A percentile compares a stretch with the other conserved stretches of the same genome.
These are phyloP conservation scores for Caenorhabditis becei DNA, from an alignment of 2,888 invertebrate genomes.

Conservation along the genomic window DNA sequence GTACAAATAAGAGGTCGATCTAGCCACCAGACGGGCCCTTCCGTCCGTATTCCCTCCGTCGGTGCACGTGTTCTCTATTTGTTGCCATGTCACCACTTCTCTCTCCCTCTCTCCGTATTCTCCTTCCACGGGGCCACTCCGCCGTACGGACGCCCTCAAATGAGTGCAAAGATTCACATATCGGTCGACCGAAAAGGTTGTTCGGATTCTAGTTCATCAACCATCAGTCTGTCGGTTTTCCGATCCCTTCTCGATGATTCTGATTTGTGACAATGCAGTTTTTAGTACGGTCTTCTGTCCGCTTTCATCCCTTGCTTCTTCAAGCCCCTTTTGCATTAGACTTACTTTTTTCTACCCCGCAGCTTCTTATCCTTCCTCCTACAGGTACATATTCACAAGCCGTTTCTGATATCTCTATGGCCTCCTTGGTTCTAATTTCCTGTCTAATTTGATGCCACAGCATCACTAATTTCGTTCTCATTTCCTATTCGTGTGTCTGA, in stretches of 20 bases:
- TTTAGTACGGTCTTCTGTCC: neutral
- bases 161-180: slow-evolving; percentile 2
- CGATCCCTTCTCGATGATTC: neutral
- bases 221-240: neutral
- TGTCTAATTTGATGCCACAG: too few relatives aligned
- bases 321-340: neutral
- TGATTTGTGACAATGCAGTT: neutral
- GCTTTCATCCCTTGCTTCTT: neutral
- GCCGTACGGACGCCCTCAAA: neutral
- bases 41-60: slow-evolving; percentile 14
- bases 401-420: too few relatives aligned
- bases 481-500: too few relatives aligned
- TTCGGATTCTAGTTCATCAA: neutral
- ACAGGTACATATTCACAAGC: neutral
- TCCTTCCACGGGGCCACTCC: neutral
- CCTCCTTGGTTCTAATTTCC: too few relatives aligned
- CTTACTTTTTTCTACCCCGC: neutral
- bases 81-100: slow-evolving; percentile 45
- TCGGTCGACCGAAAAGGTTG: neutral
- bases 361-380: neutral
- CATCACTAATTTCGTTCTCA: too few relatives aligned
- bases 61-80: slow-evolving; percentile 37
- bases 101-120: neutral
- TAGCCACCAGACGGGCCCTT: slow-evolving; percentile 13
- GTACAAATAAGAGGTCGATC: slow-evolving; percentile 32